Base-by-base conservation (phyloP, 2,797 vertebrate genomes). In the Aulostomus chinensis region DNA sequence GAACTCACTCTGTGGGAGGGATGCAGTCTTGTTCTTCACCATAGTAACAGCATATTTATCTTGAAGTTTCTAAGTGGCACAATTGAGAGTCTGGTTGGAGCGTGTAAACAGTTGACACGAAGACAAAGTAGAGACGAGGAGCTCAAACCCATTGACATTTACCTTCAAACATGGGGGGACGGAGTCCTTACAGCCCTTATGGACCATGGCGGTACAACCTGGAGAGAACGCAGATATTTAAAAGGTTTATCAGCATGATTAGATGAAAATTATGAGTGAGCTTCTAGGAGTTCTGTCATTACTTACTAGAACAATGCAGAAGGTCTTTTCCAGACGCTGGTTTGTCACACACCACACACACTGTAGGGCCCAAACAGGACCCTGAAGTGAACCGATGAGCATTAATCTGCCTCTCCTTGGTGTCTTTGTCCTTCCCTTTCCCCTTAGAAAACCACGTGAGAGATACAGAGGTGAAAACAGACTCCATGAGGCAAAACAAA, bases 301-400 rank as follows among this genome's bases (percentile, higher is more conserved):
- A 93, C 95, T 93, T 86, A 98, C 96, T 43, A 51, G 90, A 86
- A 64, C 96, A 99, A 42, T 99, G 95, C 36, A 97, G 73, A 1
- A 94, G 89, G 36, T 98, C 96, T 68, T 95, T 97, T 36, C 94
- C 94, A 39, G 91, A 70, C 0, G 92, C 90, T 0, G 91, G 85
- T 63, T 95, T 97, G 60, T 98, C 93, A 58, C 97, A 98, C 24
- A 93, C 92, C 29, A 91, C 85, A 70, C 97, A 98, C 11, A 92
- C 78, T 0, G 86, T 86, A 53, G 92, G 78, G 21, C 93, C 94
- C 26, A 93, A 80, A 76, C 93, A 91, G 2, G 89, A 84, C n/a
- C 93, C 95, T 0, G 88, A 72, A 38, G 84, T 81, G 78, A 97
- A 97, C n/a, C 79, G 93, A 62, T 98, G 96, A 59, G 90, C 93